A percentile compares a stretch with the other conserved stretches of the same genome.
These are phyloP conservation scores for Holocentrus rufus DNA, from an alignment of 2,797 vertebrate species.

Conservation along the genomic window DNA sequence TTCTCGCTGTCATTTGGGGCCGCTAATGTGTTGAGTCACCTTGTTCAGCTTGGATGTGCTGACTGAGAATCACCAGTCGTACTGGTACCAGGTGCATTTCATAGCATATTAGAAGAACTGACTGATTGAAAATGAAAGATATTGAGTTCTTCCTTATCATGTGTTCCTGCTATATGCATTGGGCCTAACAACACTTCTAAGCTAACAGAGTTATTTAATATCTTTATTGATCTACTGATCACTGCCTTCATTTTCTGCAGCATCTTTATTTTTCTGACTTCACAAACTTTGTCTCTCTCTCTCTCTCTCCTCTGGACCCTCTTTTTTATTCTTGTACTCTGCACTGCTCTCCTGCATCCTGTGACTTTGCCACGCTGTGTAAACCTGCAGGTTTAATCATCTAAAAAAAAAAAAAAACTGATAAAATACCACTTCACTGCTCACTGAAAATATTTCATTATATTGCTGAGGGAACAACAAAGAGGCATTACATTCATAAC, in stretches of 20 bases:
- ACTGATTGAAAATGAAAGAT: no score
- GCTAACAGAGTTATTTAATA: constrained; percentile 26
- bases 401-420: constrained; percentile 36
- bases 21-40: no score
- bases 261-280: constrained; percentile 33
- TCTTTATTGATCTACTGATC: constrained; percentile 17
- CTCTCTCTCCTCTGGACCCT: constrained; percentile 12
- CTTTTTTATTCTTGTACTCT: constrained; percentile 25
- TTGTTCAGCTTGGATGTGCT: no score
- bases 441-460: constrained; percentile 55
- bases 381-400: constrained; percentile 40
- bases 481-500: constrained; percentile 52
- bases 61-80: no score
- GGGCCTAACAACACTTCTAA: no score
- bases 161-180: no score
- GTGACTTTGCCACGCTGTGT: constrained; percentile 38
- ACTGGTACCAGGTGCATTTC: no score
- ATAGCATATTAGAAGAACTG: no score
- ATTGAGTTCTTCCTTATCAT: no score
- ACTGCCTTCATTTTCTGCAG: no score
- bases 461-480: constrained; percentile 46
- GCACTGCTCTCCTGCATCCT: constrained; percentile 32
- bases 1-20: no score
- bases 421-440: constrained; percentile 55
- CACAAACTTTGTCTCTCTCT: constrained; percentile 8